phyloP scores from a whole-genome alignment of 2,113 vertebrate species.

The Nematolebias whitei region DNA sequence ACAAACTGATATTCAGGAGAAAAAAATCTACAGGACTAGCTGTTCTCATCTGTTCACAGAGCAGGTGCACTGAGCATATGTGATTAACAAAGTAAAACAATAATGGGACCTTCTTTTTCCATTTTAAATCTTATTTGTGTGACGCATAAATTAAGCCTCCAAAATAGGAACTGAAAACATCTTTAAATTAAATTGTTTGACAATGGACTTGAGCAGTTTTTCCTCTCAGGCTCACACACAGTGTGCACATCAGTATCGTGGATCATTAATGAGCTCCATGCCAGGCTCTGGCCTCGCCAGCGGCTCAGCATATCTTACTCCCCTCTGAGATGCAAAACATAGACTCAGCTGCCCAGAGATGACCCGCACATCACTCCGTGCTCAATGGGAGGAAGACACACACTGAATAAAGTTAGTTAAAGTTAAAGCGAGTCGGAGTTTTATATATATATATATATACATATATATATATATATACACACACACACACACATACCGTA shows the following conservation, averaged over 20 bases:
- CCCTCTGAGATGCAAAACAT: conserved; percentile 58
- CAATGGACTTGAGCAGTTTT: background rate
- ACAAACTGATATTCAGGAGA: background rate
- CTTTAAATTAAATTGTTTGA: conserved; percentile 20
- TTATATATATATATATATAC: too few relatives aligned
- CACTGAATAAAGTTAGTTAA: background rate
- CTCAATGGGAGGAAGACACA: conserved; percentile 25
- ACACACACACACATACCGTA: too few relatives aligned
- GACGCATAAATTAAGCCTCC: too few relatives aligned
- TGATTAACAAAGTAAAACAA: too few relatives aligned
- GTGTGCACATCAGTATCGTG: conserved; percentile 21
- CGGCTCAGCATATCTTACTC: conserved; percentile 46
- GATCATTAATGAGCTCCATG: conserved; percentile 62
- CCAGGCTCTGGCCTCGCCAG: conserved; percentile 40
- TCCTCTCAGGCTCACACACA: background rate
- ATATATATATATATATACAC: too few relatives aligned
- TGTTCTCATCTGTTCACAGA: too few relatives aligned
- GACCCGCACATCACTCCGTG: conserved; percentile 39
- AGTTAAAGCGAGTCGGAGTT: too few relatives aligned
- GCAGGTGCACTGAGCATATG: too few relatives aligned
- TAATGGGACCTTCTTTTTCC: too few relatives aligned
- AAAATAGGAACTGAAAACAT: background rate
- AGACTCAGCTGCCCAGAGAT: conserved; percentile 43
- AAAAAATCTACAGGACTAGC: too few relatives aligned
- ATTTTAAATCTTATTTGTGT: too few relatives aligned